phyloP scores from a whole-genome alignment of 2,888 invertebrate genomes.

The Brachyopa scutellaris region DNA sequence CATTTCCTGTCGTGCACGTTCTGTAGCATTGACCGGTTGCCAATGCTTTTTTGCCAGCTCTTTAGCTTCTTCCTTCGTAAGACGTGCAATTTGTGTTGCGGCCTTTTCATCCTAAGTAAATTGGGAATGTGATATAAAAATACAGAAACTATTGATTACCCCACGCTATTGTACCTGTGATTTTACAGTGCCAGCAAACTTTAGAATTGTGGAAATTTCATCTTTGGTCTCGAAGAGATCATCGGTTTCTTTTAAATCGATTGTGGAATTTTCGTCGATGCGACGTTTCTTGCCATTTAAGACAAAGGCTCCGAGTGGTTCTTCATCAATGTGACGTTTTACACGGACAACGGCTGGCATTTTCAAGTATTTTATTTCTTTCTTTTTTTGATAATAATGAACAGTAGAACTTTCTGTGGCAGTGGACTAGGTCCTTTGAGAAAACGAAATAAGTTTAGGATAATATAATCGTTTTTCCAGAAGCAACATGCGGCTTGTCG shows the following conservation, averaged over 20 bases:
- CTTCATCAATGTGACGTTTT: slow-evolving; percentile 88
- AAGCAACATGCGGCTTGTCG: slow-evolving; percentile 22
- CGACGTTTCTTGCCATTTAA: slow-evolving; percentile 88
- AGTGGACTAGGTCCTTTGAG: background rate
- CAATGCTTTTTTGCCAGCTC: slow-evolving; percentile 83
- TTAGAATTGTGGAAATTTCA: slow-evolving; percentile 85
- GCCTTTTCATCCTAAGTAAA: slow-evolving; percentile 81
- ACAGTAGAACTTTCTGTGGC: background rate
- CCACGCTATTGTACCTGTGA: slow-evolving; percentile 87
- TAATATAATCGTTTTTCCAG: background rate
- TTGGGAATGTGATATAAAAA: background rate
- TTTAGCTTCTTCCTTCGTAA: slow-evolving; percentile 82
- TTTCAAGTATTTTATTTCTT: too few species aligned
- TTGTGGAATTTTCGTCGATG: slow-evolving; percentile 80
- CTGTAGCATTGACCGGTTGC: slow-evolving; percentile 80
- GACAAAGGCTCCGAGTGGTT: slow-evolving; percentile 87
- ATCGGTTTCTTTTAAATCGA: slow-evolving; percentile 23
- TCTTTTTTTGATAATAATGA: background rate
- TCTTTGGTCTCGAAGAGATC: slow-evolving; percentile 76
- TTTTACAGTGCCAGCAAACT: slow-evolving; percentile 88
- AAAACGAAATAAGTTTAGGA: background rate
- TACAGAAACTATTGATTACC: background rate
- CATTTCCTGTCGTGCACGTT: slow-evolving; percentile 82
- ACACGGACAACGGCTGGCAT: slow-evolving; percentile 86
- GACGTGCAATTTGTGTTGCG: slow-evolving; percentile 81